Evolutionary conservation across 2,888 invertebrate species (phyloP), one percentile per base, ranked within the genome.

Genomic region (Caenorhabditis panamensis): DNA sequence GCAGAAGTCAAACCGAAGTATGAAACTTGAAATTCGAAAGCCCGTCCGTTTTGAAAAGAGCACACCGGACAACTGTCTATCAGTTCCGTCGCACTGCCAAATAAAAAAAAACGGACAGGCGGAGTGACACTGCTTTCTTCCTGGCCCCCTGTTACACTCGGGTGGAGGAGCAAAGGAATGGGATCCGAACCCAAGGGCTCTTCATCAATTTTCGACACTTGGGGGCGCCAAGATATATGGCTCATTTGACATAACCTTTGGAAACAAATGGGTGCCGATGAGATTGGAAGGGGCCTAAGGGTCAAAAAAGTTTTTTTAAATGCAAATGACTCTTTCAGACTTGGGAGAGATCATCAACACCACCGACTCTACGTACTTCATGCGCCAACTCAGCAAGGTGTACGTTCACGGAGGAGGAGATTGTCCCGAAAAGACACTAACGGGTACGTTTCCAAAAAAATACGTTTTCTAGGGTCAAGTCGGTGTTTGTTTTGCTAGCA

Each of bases 391-490:
- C 58, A 86, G 86, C 28, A 82, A 86, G 68, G 85, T 86, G 37
- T 85, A 86, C 26, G 93, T 94, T 2, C 93, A 93, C 82, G 94
- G 94, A 0, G 95, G 95, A 0, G 94, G 94, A 0, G 94, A 94
- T 89, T 95, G 95, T 88, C 94, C 95, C 0, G 95, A 95, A 91
- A 94, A 93, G 92, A 93, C 94, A 0, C 90, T 94, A 6, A 92
- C 93, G 0, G 95, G 94, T n/a, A 61, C 36, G 77, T 68, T 18
- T 58, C 16, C 9, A 31, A 58, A 28, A 28, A n/a, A 54, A n/a
- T 5, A 54, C 13, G n/a, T 36, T 9, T 20, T 5, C 13, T 24
- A 49, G 13, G 31, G 20, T 26, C 26, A 18, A 16, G 26, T 22
- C 26, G 2, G 9, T 75, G 44, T 66, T 66, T 75, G 51, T 75